Base-by-base conservation (phyloP, 2,888 invertebrate genomes). In the Gymnoscelis rufifasciata region DNA sequence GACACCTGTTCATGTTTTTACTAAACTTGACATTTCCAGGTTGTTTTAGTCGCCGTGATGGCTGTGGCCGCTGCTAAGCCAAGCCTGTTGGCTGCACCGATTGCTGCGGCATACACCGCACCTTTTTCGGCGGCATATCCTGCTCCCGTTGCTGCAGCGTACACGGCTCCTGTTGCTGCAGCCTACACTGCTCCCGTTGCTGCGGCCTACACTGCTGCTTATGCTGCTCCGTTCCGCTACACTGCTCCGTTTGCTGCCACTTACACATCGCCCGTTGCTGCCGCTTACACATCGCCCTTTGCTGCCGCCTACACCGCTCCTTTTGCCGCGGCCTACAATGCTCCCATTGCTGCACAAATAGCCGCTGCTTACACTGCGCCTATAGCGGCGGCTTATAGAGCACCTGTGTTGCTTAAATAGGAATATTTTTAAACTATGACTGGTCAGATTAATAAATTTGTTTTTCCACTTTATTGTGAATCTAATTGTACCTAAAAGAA, bases 51-150 rank as follows among this genome's bases (percentile, higher is more conserved):
- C 57, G 68, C 79, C 48, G 63, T 88, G 30, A 47, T 87, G 59
- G 78, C 79, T 47, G 56, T 82, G 10, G 83, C 68, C 39, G 72
- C 76, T 11, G 88, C 87, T 40, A 87, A 88, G 55, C 88, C 89
- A 73, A 80, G 51, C 7, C 13, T 14, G n/a, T 31, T 14, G 4
- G 4, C 15, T 15, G 31, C 31, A 3, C 56, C 57, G n/a, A 51
- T 65, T 5, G 71, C 40, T 43, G 43, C 15, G 0, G 15, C 31
- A n/a, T 33, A 33, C 56, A 15, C 31, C 2, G 31, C 31, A 1
- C 31, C 31, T 14, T 7, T 31, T 30, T 11, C 30, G 8, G 71
- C 72, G 7, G 71, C 72, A 0, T 61, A 72, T 38, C 57, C 74
- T 0, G 66, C 74, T 0, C 62, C 71, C 0, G 56, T 72, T 13